Base-by-base conservation (phyloP, 2,797 vertebrate species). In the Spatula clypeata region DNA sequence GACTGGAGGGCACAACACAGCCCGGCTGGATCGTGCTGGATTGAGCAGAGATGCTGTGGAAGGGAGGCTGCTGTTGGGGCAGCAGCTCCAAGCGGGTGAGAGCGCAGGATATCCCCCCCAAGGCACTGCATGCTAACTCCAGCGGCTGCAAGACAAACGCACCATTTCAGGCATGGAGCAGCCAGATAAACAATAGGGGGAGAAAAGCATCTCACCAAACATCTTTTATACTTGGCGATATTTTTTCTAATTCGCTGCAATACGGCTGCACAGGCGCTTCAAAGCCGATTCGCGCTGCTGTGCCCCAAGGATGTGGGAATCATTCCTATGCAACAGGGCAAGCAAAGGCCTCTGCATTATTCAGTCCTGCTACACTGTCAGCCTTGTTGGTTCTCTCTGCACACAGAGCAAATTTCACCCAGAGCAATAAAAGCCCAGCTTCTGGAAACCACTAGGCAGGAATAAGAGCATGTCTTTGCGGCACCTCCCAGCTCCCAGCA, bases 311-410 rank as follows among this genome's bases (percentile, higher is more conserved):
- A 83, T 0, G 5, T 54, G 91, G 86, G 79, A 85, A 89, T 72
- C 75, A 80, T 86, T 89, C 79, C 75, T 58, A 60, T 65, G 84
- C 87, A 93, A 31, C 42, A 91, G 81, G 77, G 71, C 6, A 3
- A 38, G 88, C 31, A 36, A 58, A 92, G 65, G 38, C 27, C 91
- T 74, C 86, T 80, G 94, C 87, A 58, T 94, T 89, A 94, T 82
- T 94, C 93, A 88, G 81, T 64, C 66, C 64, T 69, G 32, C 83
- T 15, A 11, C 42, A 34, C 66, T 44, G 70, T 9, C 79, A 91
- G 88, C 67, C 82, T 42, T 72, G 79, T 11, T 83, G 77, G 27
- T 64, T 93, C 55, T 77, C 88, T 81, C 61, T 51, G 31, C 0
- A 12, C 69, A 49, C 60, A 36, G 55, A 1, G 66, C 0, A 0